phyloP scores from a whole-genome alignment of 1,140 invertebrate genomes.

The Zaprionus kolodkinae region DNA sequence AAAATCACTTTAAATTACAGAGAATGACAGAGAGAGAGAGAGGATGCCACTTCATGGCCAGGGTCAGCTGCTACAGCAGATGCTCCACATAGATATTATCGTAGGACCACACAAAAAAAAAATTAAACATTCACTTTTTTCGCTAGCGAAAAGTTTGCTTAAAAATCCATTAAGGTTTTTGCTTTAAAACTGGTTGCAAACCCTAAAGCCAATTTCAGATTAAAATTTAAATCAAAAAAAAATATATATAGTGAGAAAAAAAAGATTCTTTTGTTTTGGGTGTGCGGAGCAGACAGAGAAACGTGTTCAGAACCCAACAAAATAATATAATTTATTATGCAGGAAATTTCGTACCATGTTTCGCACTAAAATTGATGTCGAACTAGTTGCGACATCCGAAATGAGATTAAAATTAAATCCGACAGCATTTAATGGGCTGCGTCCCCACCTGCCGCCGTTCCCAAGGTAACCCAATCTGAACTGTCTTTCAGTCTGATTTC shows the following conservation, averaged over 20 bases:
- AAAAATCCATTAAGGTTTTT: neutral
- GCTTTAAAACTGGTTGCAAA: conserved; percentile 12
- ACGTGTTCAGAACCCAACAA: conserved; percentile 20
- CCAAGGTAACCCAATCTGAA: conserved; percentile 17
- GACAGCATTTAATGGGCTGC: conserved; percentile 14
- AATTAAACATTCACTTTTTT: neutral
- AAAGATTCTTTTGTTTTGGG: conserved; percentile 57
- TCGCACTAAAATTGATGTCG: neutral
- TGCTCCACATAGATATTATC: neutral
- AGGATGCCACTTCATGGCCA: conserved; percentile 51
- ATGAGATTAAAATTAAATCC: conserved; percentile 26
- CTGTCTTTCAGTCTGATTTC: conserved; percentile 5
- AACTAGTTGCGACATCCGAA: conserved; percentile 4
- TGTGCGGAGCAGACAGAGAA: neutral
- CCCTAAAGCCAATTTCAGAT: conserved; percentile 11
- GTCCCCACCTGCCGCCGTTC: conserved; percentile 4
- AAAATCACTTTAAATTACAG: conserved; percentile 37
- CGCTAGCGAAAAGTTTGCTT: neutral
- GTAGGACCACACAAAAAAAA: neutral
- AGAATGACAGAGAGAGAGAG: neutral
- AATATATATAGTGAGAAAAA: neutral
- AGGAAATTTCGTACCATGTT: conserved; percentile 19
- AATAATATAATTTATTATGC: conserved; percentile 1
- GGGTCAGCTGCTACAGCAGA: conserved; percentile 34
- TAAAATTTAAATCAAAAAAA: conserved; percentile 43